Percentiles rank a stretch among this genome's conserved stretches.
These are phyloP conservation scores for Danio aesculapii DNA, from an alignment of 2,797 vertebrate species.

Conservation along the genomic window DNA sequence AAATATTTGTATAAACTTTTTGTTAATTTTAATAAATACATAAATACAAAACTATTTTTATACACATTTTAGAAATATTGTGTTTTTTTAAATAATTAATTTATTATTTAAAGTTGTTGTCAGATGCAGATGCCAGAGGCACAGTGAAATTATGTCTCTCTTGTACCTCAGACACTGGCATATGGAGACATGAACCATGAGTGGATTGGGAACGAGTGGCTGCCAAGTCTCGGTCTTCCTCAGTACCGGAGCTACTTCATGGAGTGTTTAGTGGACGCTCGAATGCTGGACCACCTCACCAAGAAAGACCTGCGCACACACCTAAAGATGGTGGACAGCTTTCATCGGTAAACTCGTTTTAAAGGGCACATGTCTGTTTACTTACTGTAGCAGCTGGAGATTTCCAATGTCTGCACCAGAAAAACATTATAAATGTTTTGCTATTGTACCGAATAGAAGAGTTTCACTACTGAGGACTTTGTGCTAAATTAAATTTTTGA, in stretches of 20 bases:
- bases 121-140: not conserved
- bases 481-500: too few relatives aligned
- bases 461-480: too few relatives aligned
- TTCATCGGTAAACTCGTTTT: constrained; percentile 80
- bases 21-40: too few relatives aligned
- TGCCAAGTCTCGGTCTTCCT: constrained; percentile 87
- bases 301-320: constrained; percentile 89
- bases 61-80: too few relatives aligned
- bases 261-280: constrained; percentile 88
- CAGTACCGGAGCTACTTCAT: constrained; percentile 92
- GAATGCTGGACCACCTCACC: constrained; percentile 90
- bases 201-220: constrained; percentile 90
- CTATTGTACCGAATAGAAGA: too few relatives aligned
- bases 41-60: too few relatives aligned
- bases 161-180: constrained; percentile 79
- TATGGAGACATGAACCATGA: constrained; percentile 91
- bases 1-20: too few relatives aligned
- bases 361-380: too few relatives aligned
- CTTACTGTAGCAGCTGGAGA: not conserved
- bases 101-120: not conserved
- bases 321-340: constrained; percentile 91
- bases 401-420: too few relatives aligned
- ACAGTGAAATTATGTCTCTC: not conserved
- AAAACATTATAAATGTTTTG: too few relatives aligned
- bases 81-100: too few relatives aligned